Evolutionary conservation across 1,140 invertebrate genomes (phyloP).

Genomic region (Zophobas atratus): DNA sequence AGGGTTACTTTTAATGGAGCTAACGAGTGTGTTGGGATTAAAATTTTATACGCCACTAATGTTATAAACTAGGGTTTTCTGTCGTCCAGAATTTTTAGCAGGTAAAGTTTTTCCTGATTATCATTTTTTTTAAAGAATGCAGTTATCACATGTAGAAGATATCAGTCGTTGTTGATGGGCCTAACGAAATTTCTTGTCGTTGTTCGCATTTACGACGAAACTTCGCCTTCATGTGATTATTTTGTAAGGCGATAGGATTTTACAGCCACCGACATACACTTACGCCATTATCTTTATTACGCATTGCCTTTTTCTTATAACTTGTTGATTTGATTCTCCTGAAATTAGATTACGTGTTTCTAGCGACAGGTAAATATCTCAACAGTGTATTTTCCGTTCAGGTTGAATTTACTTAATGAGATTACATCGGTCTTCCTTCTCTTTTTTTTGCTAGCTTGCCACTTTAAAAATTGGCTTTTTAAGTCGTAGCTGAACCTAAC

Average conservation of each 20-base stretch:
- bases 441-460: background rate
- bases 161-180: too few relatives aligned
- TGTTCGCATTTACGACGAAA: too few relatives aligned
- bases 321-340: constrained; percentile 21
- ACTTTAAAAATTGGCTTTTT: constrained; percentile 20
- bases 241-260: too few relatives aligned
- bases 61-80: too few relatives aligned
- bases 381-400: constrained; percentile 20
- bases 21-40: too few relatives aligned
- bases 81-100: too few relatives aligned
- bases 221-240: too few relatives aligned
- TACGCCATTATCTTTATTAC: constrained; percentile 3
- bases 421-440: constrained; percentile 20
- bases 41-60: too few relatives aligned
- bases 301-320: constrained; percentile 16
- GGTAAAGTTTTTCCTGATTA: too few relatives aligned
- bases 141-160: too few relatives aligned
- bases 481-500: constrained; percentile 14
- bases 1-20: background rate
- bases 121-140: too few relatives aligned
- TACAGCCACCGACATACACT: background rate
- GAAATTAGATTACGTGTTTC: constrained; percentile 9
- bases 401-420: constrained; percentile 27
- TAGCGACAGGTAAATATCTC: constrained; percentile 2
- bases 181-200: too few relatives aligned